Evolutionary conservation across 2,888 invertebrate species (phyloP).

Genomic region (Drosophila barbarae): DNA sequence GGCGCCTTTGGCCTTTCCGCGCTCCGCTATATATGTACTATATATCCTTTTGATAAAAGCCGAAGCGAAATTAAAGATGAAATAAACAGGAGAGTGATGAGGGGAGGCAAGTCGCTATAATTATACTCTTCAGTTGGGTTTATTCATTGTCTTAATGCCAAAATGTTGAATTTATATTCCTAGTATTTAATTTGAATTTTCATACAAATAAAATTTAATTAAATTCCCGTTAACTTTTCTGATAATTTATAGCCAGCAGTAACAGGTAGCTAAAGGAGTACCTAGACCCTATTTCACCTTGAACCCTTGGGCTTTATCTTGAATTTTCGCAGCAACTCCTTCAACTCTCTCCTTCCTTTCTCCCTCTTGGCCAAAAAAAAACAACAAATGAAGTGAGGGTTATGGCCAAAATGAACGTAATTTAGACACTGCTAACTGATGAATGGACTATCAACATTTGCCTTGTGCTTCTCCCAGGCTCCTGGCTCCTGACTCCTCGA

Average conservation of each 20-base stretch:
- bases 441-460: conserved; percentile 45
- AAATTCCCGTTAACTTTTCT: background rate
- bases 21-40: conserved; percentile 11
- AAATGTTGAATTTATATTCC: background rate
- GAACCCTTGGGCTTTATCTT: background rate
- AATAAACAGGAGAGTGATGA: conserved; percentile 27
- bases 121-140: background rate
- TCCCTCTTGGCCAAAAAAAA: conserved; percentile 4
- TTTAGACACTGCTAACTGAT: conserved; percentile 46
- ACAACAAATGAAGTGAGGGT: background rate
- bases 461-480: conserved; percentile 4
- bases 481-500: background rate
- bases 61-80: conserved; percentile 48
- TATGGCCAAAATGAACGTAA: conserved; percentile 25
- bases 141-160: background rate
- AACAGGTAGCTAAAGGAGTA: background rate
- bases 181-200: background rate
- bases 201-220: background rate
- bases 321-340: background rate
- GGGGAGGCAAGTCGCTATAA: background rate
- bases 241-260: background rate
- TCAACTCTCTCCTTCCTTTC: background rate
- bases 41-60: conserved; percentile 58
- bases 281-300: background rate
- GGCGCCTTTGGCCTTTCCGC: conserved; percentile 45